A percentile compares a stretch with the other conserved stretches of the same genome.
Conservation (phyloP, 2,888 invertebrate genomes). For the Lithophane leautieri region DNA sequence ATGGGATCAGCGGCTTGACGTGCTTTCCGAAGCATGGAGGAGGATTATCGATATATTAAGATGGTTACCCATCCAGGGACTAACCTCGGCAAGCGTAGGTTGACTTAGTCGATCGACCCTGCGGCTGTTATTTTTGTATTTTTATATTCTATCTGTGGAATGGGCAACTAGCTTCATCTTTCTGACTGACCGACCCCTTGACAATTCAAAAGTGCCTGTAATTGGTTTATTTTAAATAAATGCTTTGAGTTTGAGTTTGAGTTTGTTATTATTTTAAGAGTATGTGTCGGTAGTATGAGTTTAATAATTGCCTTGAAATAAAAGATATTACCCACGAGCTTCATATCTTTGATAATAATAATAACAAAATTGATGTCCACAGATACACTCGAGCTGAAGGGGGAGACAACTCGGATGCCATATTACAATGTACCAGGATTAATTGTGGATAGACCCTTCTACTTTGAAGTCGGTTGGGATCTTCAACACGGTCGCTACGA, state of each 20-base stretch:
- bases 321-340: too few species aligned
- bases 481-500: slow-evolving; percentile 44
- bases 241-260: too few species aligned
- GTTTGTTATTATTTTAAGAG: too few species aligned
- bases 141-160: too few species aligned
- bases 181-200: too few species aligned
- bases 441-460: slow-evolving; percentile 75
- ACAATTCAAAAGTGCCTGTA: too few species aligned
- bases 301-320: too few species aligned
- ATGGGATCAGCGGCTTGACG: not conserved
- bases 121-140: not conserved
- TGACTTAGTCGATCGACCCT: not conserved
- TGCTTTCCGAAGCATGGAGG: too few species aligned
- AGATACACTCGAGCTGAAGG: not conserved
- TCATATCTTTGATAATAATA: not conserved
- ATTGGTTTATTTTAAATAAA: too few species aligned
- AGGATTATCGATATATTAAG: not conserved
- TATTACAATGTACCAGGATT: slow-evolving; percentile 52
- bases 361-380: slow-evolving; percentile 6
- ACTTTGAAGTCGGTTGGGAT: slow-evolving; percentile 72
- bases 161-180: too few species aligned
- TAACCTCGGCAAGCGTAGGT: not conserved
- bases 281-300: too few species aligned
- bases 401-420: not conserved
- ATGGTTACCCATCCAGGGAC: not conserved